phyloP scores from a whole-genome alignment of 1,140 invertebrate species.

The Choristoneura fumiferana region DNA sequence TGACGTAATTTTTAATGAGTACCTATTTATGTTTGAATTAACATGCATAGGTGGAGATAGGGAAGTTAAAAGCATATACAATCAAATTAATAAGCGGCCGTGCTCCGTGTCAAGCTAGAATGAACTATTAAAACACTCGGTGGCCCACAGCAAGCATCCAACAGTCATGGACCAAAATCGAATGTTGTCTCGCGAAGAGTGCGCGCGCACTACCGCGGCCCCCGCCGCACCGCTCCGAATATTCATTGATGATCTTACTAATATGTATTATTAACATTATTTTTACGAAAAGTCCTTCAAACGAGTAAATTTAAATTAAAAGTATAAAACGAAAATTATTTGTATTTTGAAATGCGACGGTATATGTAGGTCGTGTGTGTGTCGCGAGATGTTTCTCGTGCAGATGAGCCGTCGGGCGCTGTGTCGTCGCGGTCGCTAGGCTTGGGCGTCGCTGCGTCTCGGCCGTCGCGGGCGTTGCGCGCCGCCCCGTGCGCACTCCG shows the following conservation, averaged over 20 bases:
- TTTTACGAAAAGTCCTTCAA: conserved; percentile 28
- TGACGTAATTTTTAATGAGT: too few relatives aligned
- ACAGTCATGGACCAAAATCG: conserved; percentile 79
- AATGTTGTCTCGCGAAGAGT: conserved; percentile 69
- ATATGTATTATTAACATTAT: conserved; percentile 40
- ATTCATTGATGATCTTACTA: conserved; percentile 75
- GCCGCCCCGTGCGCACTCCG: conserved; percentile 56
- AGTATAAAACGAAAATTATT: background rate
- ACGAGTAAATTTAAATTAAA: conserved; percentile 27
- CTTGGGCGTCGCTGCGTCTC: conserved; percentile 76
- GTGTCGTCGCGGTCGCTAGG: conserved; percentile 56
- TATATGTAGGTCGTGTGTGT: background rate
- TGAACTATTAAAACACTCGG: conserved; percentile 73
- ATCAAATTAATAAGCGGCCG: conserved; percentile 45
- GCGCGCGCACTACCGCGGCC: conserved; percentile 65
- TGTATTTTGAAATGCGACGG: too few relatives aligned
- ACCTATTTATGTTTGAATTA: too few relatives aligned
- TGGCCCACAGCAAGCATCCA: conserved; percentile 72
- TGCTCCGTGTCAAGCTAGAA: conserved; percentile 54
- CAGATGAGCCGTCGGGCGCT: conserved; percentile 48
- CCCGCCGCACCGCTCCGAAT: conserved; percentile 57
- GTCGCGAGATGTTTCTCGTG: background rate
- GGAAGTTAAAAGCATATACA: conserved; percentile 1
- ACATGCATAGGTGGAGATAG: background rate
- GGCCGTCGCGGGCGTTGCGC: conserved; percentile 60